Evolutionary conservation across 2,113 vertebrate genomes (phyloP).

Genomic region (Neotoma lepida): DNA sequence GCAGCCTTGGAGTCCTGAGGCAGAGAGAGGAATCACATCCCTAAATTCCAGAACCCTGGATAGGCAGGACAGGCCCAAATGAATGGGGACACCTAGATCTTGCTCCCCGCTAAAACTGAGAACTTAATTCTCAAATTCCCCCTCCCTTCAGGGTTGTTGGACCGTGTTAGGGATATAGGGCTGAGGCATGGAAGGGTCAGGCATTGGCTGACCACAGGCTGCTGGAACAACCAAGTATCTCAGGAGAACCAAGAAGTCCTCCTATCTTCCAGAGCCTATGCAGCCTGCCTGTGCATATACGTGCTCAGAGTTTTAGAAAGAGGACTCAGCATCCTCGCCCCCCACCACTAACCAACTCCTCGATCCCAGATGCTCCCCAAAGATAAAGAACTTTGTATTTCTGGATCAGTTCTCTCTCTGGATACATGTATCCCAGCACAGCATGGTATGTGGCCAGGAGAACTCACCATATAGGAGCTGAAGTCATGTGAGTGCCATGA

Average conservation of each 20-base stretch:
- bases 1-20: background rate
- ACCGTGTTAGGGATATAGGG: background rate
- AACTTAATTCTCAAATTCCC: background rate
- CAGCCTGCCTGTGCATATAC: fast-evolving
- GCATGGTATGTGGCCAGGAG: background rate
- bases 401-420: background rate
- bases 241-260: background rate
- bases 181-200: background rate
- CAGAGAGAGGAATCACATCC: background rate
- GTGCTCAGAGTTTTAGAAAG: no score
- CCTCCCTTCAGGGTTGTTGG: background rate
- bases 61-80: background rate
- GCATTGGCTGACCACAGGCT: background rate
- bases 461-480: fast-evolving
- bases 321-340: background rate
- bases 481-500: fast-evolving
- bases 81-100: background rate
- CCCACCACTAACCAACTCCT: background rate
- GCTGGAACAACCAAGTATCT: background rate
- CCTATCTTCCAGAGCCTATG: background rate
- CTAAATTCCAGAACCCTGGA: fast-evolving
- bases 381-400: background rate
- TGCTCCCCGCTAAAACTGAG: no score
- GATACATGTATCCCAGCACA: background rate
- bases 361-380: background rate